These are phyloP conservation scores for Tapirus indicus DNA, from an alignment of 2,797 vertebrate genomes.

Conservation along the genomic window DNA sequence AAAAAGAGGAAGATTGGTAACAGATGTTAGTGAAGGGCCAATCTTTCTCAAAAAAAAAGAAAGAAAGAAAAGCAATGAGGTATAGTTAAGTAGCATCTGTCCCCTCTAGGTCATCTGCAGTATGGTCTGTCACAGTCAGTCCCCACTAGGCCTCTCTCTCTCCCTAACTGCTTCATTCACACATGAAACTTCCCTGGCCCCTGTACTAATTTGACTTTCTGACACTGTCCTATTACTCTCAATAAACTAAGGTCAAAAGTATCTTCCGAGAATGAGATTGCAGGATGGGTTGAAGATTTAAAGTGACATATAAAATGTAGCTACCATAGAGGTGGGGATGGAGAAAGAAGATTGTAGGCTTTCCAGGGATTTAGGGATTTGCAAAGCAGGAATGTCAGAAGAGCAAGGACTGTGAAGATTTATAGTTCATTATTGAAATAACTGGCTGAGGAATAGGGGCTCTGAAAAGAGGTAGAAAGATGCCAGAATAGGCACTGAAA, in stretches of 20 bases:
- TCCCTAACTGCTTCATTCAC: background rate
- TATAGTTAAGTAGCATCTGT: background rate
- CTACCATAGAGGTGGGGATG: background rate
- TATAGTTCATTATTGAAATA: constrained; percentile 5
- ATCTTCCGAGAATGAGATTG: background rate
- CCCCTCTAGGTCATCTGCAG: background rate
- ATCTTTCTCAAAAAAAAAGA: no score
- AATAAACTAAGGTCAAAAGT: background rate
- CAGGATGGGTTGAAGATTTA: background rate
- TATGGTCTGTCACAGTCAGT: background rate
- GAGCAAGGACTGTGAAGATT: background rate
- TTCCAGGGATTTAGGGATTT: background rate
- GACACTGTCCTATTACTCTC: background rate
- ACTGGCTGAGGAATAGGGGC: background rate
- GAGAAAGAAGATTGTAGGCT: background rate
- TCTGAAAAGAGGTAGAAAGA: background rate
- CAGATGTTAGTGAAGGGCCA: no score
- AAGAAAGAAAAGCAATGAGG: no score
- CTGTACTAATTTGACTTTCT: background rate
- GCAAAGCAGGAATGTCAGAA: background rate
- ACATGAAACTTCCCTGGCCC: background rate
- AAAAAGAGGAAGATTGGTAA: no score
- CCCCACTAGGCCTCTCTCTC: background rate
- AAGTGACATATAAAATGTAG: background rate
- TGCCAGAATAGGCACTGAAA: background rate